Conservation (phyloP, 2,113 vertebrate species). For the Capricornis sumatraensis region DNA sequence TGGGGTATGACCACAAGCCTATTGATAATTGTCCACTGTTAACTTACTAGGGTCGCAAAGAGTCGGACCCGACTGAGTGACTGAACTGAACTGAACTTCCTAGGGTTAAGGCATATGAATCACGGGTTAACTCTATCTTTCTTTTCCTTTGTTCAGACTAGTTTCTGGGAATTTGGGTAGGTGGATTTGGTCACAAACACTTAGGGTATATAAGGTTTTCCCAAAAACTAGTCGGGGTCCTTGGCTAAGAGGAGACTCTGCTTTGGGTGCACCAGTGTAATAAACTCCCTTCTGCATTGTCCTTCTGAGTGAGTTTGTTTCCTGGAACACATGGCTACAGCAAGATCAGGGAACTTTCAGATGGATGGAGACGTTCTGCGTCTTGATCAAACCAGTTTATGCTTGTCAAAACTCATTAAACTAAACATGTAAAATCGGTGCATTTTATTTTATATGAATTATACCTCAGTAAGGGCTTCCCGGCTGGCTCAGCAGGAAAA, state of each 20-base stretch:
- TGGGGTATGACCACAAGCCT: not conserved
- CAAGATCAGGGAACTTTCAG: not conserved
- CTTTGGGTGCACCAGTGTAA: accelerated
- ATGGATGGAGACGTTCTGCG: not conserved
- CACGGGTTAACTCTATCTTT: not conserved
- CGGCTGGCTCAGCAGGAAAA: not conserved
- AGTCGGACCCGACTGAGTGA: too few relatives aligned
- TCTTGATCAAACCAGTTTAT: not conserved
- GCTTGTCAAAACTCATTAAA: not conserved
- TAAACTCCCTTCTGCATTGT: not conserved
- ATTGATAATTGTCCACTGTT: not conserved
- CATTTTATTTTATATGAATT: not conserved
- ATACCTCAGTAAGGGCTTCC: not conserved
- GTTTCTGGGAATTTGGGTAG: not conserved
- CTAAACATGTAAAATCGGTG: not conserved
- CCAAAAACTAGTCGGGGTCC: not conserved
- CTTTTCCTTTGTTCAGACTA: not conserved
- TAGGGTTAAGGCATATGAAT: not conserved
- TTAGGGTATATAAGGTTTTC: not conserved
- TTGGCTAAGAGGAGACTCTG: not conserved
- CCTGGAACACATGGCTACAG: accelerated
- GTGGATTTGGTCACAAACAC: not conserved
- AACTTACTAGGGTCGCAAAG: not conserved
- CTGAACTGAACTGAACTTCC: not conserved
- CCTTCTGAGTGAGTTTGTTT: not conserved